Percentiles rank a stretch among this genome's conserved stretches.
Evolutionary conservation across 2,797 vertebrate genomes (phyloP).

Genomic region (Epinephelus coioides): DNA sequence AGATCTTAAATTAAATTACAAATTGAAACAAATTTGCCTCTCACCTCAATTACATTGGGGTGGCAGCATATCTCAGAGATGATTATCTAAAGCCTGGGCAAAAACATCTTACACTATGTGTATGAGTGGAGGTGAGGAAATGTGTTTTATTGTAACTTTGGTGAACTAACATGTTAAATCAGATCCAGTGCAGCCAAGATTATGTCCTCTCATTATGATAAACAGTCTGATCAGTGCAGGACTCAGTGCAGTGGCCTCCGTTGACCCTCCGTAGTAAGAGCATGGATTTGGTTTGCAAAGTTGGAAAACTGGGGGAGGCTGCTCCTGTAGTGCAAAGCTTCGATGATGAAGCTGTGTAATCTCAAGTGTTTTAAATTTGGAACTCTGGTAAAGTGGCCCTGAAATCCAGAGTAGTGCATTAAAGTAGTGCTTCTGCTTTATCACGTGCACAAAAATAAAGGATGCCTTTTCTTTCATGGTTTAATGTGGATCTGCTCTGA

Average conservation of each 20-base stretch:
- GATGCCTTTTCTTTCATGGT: neutral
- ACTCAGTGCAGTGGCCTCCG: neutral
- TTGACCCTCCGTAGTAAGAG: neutral
- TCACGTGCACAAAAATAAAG: neutral
- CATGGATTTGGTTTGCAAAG: conserved; percentile 37
- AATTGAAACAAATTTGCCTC: neutral
- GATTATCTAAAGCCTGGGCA: neutral
- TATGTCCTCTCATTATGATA: neutral
- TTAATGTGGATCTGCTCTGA: neutral
- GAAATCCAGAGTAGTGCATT: neutral
- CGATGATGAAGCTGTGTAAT: neutral
- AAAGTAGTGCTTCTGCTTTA: neutral
- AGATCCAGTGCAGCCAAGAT: neutral
- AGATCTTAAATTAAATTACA: conserved; percentile 14
- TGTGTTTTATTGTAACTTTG: conserved; percentile 1
- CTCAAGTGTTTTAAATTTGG: conserved; percentile 20
- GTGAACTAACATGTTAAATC: neutral
- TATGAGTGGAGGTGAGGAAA: neutral
- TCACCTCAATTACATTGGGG: neutral
- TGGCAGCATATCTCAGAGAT: conserved; percentile 1
- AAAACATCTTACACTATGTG: neutral
- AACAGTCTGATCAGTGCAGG: conserved; percentile 1
- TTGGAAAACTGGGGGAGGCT: conserved; percentile 2
- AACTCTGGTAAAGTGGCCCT: neutral
- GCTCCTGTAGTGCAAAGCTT: conserved; percentile 5